These are phyloP conservation scores for Rhinoptilus africanus DNA, from an alignment of 2,113 vertebrate genomes.

Conservation along the genomic window DNA sequence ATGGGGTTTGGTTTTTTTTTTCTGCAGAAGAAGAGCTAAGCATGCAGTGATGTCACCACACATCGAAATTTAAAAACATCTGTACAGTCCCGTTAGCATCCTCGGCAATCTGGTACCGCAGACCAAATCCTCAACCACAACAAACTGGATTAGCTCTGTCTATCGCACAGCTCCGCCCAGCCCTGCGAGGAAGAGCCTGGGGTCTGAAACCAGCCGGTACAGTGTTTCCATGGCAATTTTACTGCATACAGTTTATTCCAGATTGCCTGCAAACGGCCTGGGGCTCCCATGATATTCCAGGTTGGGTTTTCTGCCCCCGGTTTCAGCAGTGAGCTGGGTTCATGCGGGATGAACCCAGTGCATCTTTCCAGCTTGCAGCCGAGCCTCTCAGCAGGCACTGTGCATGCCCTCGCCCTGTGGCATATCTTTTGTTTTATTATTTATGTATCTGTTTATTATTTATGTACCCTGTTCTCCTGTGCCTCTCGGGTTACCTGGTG, in stretches of 20 bases:
- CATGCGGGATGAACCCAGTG: background rate
- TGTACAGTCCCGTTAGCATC: rapidly evolving
- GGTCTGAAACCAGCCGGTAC: rapidly evolving
- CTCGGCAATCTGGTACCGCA: background rate
- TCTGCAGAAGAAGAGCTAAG: background rate
- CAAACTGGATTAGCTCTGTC: background rate
- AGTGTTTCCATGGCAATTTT: background rate
- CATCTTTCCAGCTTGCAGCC: background rate
- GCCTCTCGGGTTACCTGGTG: background rate
- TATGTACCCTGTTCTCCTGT: background rate
- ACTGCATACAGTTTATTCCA: background rate
- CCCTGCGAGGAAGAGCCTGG: rapidly evolving
- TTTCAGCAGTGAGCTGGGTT: background rate
- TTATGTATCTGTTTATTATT: background rate
- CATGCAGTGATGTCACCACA: background rate
- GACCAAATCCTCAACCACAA: background rate
- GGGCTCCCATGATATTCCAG: background rate
- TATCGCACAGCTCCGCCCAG: background rate
- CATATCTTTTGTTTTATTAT: background rate
- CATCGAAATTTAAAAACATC: background rate
- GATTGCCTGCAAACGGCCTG: rapidly evolving
- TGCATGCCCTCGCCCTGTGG: background rate
- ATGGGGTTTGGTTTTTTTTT: background rate
- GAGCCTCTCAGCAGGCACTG: background rate
- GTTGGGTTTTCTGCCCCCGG: rapidly evolving